Percentiles rank a stretch among this genome's conserved stretches.
Conservation (phyloP, 92 coral and sea anemone species). For the Parazoanthus darwini region DNA sequence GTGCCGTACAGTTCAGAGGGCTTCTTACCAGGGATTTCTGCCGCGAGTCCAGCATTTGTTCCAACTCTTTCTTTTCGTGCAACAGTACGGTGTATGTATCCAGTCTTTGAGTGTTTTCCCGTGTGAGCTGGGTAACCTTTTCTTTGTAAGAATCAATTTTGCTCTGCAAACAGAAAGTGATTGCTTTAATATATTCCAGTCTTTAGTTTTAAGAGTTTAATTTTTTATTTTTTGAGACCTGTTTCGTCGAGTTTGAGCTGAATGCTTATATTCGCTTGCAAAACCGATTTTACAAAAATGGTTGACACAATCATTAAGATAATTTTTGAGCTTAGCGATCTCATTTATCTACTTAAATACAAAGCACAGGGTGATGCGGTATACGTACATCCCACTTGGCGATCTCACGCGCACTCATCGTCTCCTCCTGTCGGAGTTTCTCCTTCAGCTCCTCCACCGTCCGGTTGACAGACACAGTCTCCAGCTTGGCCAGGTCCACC, state of each 20-base stretch:
- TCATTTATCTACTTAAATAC: too few relatives aligned
- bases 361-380: not conserved
- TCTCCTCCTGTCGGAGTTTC: slow-evolving; percentile 87
- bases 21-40: slow-evolving; percentile 90
- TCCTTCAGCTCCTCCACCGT: slow-evolving; percentile 98
- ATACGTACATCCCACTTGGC: slow-evolving; percentile 92
- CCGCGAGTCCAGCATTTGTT: slow-evolving; percentile 88
- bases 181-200: not conserved
- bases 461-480: slow-evolving; percentile 95
- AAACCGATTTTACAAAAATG: too few relatives aligned
- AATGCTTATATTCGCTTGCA: too few relatives aligned
- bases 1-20: not conserved
- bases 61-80: slow-evolving; percentile 91
- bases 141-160: slow-evolving; percentile 87
- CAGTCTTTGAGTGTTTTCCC: slow-evolving; percentile 93
- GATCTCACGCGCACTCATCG: slow-evolving; percentile 75
- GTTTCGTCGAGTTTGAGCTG: too few relatives aligned
- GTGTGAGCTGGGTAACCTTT: slow-evolving; percentile 87
- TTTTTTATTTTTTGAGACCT: not conserved
- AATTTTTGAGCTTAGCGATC: too few relatives aligned
- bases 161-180: slow-evolving; percentile 46
- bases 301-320: too few relatives aligned
- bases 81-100: slow-evolving; percentile 88
- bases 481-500: slow-evolving; percentile 94
- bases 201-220: not conserved